Base-by-base conservation (phyloP, 1,140 invertebrate genomes). In the Cylas formicarius region DNA sequence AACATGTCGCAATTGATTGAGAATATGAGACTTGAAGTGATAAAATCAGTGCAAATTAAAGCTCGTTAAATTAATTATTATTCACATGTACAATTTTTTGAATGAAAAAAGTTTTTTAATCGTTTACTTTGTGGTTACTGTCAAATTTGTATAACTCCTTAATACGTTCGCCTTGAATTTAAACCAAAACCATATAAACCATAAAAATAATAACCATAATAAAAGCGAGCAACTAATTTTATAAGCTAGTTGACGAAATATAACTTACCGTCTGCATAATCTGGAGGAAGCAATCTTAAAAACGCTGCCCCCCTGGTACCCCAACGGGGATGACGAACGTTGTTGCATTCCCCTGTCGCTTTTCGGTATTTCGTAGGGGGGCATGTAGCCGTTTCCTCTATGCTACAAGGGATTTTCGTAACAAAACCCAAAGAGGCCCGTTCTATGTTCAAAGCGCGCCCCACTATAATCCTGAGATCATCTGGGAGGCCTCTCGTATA, bases 281-380 rank as follows among this genome's bases (percentile, higher is more conserved):
- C 75, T 0, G 90, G 74, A 3, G 79, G 74, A 21, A 95, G 53
- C 11, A 90, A 70, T 41, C 93, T 74, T 14, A 87, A 68, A 61
- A 94, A 90, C 4, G 88, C 76, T 32, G 84, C 84, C 16, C 86
- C 84, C 18, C 89, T 75, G 37, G 82, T 78, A 2, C 94, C 95
- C 88, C 90, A 92, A 9, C 79, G 76, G 4, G 90, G 79, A 63
- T 93, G 82, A 23, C 86, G 74, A 0, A 96, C 81, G 66, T 98
- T 98, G 68, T 98, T 98, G 65, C 95, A 98, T 59, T 86, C 82
- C 0, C 90, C 95, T 26, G 83, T 86, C 10, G 82, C 79, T 18
- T 84, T 84, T 31, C 94, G 73, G 63, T 81, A 89, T 56, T 82
- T 83, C 66, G 76, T 83, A 3, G 82, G 82, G 2, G 81, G 82